Evolutionary conservation across 1,140 invertebrate species (phyloP).

Genomic region (Phymorhynchus buccinoides): DNA sequence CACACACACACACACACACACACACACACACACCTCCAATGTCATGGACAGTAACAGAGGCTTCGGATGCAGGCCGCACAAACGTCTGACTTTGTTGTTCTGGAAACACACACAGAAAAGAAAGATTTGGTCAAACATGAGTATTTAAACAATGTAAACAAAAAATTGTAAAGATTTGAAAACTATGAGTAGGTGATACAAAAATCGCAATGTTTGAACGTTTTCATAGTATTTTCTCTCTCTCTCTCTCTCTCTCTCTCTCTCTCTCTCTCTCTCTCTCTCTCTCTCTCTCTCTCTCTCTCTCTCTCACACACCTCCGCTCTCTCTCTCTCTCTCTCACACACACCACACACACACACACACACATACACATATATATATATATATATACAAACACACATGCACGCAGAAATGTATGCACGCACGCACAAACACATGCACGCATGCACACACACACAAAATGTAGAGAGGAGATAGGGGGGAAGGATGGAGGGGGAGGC

Average conservation of each 20-base stretch:
- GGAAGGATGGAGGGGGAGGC: too few species aligned
- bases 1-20: conserved; percentile 19
- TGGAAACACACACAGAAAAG: conserved; percentile 3
- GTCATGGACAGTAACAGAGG: background rate
- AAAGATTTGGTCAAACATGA: background rate
- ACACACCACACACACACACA: too few species aligned
- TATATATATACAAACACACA: too few species aligned
- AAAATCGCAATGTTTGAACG: background rate
- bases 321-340: too few species aligned
- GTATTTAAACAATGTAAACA: background rate
- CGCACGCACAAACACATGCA: background rate
- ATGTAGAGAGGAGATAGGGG: too few species aligned
- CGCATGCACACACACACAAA: too few species aligned
- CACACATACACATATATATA: too few species aligned
- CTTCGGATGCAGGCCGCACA: conserved; percentile 13
- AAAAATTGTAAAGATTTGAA: background rate
- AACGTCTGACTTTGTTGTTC: conserved; percentile 23
- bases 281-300: background rate
- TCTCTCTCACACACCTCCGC: too few species aligned
- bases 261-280: background rate
- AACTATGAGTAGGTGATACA: background rate
- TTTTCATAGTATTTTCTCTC: too few species aligned
- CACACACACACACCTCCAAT: conserved; percentile 10
- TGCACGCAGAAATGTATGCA: too few species aligned
- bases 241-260: background rate